Conservation (phyloP, 2,113 vertebrate species). For the Xenopus borealis region DNA sequence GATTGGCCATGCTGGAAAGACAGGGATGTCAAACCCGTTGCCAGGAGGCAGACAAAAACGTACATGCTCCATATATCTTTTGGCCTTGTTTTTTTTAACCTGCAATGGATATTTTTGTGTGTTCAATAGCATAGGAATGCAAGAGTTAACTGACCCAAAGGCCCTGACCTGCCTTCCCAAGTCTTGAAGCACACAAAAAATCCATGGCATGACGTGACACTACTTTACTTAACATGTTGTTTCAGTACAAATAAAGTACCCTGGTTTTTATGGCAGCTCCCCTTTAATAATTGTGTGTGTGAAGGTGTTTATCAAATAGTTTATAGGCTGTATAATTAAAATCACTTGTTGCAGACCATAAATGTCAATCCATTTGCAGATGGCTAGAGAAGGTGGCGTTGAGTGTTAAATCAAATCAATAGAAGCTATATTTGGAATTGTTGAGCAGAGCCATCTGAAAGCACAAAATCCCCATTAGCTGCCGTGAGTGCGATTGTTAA, state of each 20-base stretch:
- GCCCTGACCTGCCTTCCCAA: too few relatives aligned
- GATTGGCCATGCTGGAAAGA: conserved; percentile 73
- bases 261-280: too few relatives aligned
- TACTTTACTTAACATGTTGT: too few relatives aligned
- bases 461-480: background rate
- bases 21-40: background rate
- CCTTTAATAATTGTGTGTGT: too few relatives aligned
- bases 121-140: too few relatives aligned
- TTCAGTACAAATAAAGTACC: too few relatives aligned
- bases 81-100: background rate
- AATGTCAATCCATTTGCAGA: conserved; percentile 4
- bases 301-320: background rate
- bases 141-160: too few relatives aligned
- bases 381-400: background rate
- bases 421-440: conserved; percentile 17
- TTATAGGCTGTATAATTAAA: background rate
- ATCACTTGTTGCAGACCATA: background rate
- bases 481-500: background rate
- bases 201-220: too few relatives aligned
- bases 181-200: too few relatives aligned
- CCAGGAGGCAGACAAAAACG: too few relatives aligned
- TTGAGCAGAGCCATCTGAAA: background rate
- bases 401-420: conserved; percentile 24
- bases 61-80: background rate
- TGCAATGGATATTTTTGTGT: too few relatives aligned